These are phyloP conservation scores for Drosophila kuntzei DNA, from an alignment of 2,888 invertebrate species.

Conservation along the genomic window DNA sequence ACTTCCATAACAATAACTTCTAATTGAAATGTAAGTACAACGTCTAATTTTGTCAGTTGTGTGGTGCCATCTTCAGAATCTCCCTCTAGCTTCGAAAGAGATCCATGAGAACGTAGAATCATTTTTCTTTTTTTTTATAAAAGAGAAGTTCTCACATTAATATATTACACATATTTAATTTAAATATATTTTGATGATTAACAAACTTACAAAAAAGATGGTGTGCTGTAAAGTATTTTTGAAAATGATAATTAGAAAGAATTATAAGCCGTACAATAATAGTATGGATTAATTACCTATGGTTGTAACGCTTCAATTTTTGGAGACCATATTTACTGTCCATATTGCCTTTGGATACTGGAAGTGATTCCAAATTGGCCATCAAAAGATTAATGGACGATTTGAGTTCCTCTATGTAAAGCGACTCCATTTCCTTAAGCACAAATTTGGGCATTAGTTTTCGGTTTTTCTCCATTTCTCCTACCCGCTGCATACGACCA, in stretches of 20 bases:
- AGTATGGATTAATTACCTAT: slow-evolving; percentile 90
- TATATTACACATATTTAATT: not conserved
- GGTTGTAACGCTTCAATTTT: slow-evolving; percentile 99
- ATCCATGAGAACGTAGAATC: slow-evolving; percentile 93
- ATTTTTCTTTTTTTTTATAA: slow-evolving; percentile 78
- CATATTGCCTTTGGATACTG: slow-evolving; percentile 98
- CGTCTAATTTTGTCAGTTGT: slow-evolving; percentile 98
- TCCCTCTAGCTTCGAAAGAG: slow-evolving; percentile 96
- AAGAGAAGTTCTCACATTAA: not conserved
- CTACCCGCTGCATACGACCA: slow-evolving; percentile 97
- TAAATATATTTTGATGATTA: not conserved
- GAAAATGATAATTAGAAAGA: not conserved
- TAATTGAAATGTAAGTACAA: slow-evolving; percentile 97
- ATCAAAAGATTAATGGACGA: slow-evolving; percentile 99
- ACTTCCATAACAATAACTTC: slow-evolving; percentile 99
- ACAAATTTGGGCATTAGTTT: slow-evolving; percentile 99
- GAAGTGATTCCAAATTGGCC: slow-evolving; percentile 99
- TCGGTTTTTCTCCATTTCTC: slow-evolving; percentile 98
- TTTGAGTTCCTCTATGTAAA: slow-evolving; percentile 99
- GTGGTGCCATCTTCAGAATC: slow-evolving; percentile 98
- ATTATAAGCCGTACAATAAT: not conserved
- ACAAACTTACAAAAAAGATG: slow-evolving; percentile 84
- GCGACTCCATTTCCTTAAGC: slow-evolving; percentile 99
- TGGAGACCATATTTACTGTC: slow-evolving; percentile 99
- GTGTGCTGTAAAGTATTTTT: slow-evolving; percentile 73